These are phyloP conservation scores for Hozukius guyotensis DNA, from an alignment of 2,797 vertebrate species.

Conservation along the genomic window DNA sequence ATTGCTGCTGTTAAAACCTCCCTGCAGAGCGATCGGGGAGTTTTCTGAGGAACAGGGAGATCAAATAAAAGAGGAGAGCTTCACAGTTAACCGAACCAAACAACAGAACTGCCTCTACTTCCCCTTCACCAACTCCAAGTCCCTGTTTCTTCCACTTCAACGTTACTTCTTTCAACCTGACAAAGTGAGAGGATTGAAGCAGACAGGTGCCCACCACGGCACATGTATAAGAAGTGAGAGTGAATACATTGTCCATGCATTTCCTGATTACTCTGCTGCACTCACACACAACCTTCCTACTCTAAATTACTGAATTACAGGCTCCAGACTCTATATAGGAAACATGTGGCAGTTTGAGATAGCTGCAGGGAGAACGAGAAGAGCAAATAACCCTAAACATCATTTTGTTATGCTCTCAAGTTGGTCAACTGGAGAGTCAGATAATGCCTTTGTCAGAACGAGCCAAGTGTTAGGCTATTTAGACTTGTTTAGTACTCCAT, in stretches of 20 bases:
- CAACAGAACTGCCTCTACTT: slow-evolving; percentile 25
- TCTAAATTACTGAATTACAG: slow-evolving; percentile 34
- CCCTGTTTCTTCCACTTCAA: slow-evolving; percentile 36
- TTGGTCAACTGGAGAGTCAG: slow-evolving; percentile 37
- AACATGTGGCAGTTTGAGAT: slow-evolving; percentile 44
- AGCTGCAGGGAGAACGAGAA: slow-evolving; percentile 10
- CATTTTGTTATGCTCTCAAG: slow-evolving; percentile 32
- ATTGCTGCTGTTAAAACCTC: slow-evolving; percentile 38
- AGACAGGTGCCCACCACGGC: slow-evolving; percentile 47
- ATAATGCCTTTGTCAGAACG: slow-evolving; percentile 34
- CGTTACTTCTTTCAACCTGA: slow-evolving; percentile 37
- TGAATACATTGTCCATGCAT: slow-evolving; percentile 50
- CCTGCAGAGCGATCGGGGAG: neutral
- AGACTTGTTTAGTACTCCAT: slow-evolving; percentile 54
- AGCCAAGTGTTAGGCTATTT: slow-evolving; percentile 47
- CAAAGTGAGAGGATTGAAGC: slow-evolving; percentile 43
- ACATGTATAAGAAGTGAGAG: slow-evolving; percentile 40
- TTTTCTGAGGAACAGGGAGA: slow-evolving; percentile 41
- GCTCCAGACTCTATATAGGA: slow-evolving; percentile 23
- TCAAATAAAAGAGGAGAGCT: slow-evolving; percentile 46
- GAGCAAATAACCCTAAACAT: slow-evolving; percentile 27
- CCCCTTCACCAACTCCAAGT: slow-evolving; percentile 12
- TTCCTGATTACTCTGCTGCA: slow-evolving; percentile 49
- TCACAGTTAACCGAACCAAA: slow-evolving; percentile 50
- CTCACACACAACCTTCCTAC: slow-evolving; percentile 25